Base-by-base conservation (phyloP, 1,140 invertebrate species). In the Philaenus spumarius region DNA sequence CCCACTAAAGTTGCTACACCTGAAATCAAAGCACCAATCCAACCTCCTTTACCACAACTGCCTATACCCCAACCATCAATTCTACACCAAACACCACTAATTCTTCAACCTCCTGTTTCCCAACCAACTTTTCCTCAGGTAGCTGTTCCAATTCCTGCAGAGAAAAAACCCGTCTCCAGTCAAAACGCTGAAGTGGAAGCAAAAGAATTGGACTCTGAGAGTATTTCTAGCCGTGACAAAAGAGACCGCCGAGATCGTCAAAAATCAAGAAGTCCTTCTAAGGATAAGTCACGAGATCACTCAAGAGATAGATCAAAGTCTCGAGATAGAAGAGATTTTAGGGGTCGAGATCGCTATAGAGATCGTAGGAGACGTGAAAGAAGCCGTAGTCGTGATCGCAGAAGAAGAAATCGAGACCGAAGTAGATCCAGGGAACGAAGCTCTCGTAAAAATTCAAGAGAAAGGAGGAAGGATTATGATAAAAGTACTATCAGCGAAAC, bases 261-360 rank as follows among this genome's bases (percentile, higher is more conserved):
- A 24, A 45, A 51, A 15, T 50, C 48, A 3, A 59, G 50, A 45
- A 52, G 47, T n/a, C 43, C 26, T 20, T 45, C 35, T 34, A 46
- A 51, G 46, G 77, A 70, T 7, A 63, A 73, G 40, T 75, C 75
- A 1, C 64, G 72, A 9, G 71, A 73, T 7, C 54, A 77, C 60
- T 74, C 73, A 9, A 69, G 50, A 40, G 35, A 39, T 20, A 55
- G 53, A 47, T 77, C 70, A 7, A 64, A 73, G 43, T 75, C 74
- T 1, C 64, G 72, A 2, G 70, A 74, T 6, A 55, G 77, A 62
- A 55, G 77, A 11, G 77, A 77, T 11, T 65, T 74, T 26, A 67
- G 74, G n/a, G 69, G 75, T 14, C 67, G 79, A 7, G 80, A 80
- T 17, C 71, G 79, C 9, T 78, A 78, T 50, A 71, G 80, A 2